A percentile compares a stretch with the other conserved stretches of the same genome.
Conservation (phyloP, 2,888 invertebrate genomes). For the Microplitis deprimator region DNA sequence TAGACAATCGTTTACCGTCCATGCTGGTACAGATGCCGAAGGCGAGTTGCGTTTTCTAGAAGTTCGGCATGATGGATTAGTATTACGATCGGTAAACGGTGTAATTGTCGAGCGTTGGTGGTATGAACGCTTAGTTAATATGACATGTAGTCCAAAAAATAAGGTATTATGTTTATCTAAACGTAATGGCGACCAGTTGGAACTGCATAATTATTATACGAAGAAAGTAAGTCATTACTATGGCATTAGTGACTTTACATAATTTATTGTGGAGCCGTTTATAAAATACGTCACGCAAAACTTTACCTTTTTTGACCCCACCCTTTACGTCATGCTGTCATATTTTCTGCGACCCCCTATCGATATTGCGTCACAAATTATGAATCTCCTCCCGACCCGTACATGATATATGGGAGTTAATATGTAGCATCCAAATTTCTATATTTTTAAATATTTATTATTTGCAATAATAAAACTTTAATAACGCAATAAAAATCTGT, state of each 20-base stretch:
- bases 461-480: too few species aligned
- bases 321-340: too few species aligned
- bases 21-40: conserved; percentile 92
- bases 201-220: conserved; percentile 98
- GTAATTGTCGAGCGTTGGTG: conserved; percentile 97
- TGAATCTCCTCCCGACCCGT: too few species aligned
- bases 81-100: conserved; percentile 86
- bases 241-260: not conserved
- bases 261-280: too few species aligned
- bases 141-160: conserved; percentile 99
- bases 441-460: too few species aligned
- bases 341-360: too few species aligned
- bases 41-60: conserved; percentile 92
- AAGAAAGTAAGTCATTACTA: conserved; percentile 82
- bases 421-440: too few species aligned
- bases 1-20: conserved; percentile 98
- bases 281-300: too few species aligned
- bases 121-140: conserved; percentile 98
- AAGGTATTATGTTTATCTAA: conserved; percentile 98
- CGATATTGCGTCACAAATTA: too few species aligned
- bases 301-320: too few species aligned
- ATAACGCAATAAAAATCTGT: too few species aligned
- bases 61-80: conserved; percentile 96
- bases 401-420: too few species aligned
- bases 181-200: conserved; percentile 93